Evolutionary conservation across 2,797 vertebrate species (phyloP).

Genomic region (Arctocebus calabarensis): DNA sequence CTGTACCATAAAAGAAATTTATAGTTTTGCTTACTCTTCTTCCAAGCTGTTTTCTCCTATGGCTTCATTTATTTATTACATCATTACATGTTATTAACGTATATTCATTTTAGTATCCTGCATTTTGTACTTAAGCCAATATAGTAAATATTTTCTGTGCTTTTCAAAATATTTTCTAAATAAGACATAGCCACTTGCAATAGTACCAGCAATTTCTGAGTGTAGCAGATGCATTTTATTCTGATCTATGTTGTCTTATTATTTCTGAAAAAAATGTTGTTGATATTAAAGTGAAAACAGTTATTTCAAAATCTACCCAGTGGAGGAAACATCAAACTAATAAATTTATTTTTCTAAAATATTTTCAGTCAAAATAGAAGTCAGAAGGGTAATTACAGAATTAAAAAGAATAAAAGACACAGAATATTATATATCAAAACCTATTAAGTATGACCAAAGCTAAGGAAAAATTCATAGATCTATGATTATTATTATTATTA

Average conservation of each 20-base stretch:
- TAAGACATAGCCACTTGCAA: slow-evolving; percentile 17
- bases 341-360: slow-evolving; percentile 48
- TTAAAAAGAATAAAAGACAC: not conserved
- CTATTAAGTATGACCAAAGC: not conserved
- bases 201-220: not conserved
- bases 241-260: not conserved
- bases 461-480: slow-evolving; percentile 32
- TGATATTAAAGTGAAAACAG: slow-evolving; percentile 24
- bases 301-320: not conserved
- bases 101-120: slow-evolving; percentile 6
- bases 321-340: slow-evolving; percentile 5
- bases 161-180: slow-evolving; percentile 59
- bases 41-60: not conserved
- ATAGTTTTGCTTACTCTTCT: slow-evolving; percentile 34
- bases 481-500: slow-evolving; percentile 7
- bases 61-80: not conserved
- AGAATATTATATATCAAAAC: slow-evolving; percentile 22
- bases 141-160: slow-evolving; percentile 16
- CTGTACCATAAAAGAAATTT: slow-evolving; percentile 21
- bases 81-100: not conserved
- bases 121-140: slow-evolving; percentile 4
- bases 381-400: slow-evolving; percentile 38
- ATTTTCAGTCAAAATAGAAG: slow-evolving; percentile 31
- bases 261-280: slow-evolving; percentile 14
- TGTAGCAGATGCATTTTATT: slow-evolving; percentile 19